These are phyloP conservation scores for Metalampra italica DNA, from an alignment of 2,888 invertebrate genomes.

Conservation along the genomic window DNA sequence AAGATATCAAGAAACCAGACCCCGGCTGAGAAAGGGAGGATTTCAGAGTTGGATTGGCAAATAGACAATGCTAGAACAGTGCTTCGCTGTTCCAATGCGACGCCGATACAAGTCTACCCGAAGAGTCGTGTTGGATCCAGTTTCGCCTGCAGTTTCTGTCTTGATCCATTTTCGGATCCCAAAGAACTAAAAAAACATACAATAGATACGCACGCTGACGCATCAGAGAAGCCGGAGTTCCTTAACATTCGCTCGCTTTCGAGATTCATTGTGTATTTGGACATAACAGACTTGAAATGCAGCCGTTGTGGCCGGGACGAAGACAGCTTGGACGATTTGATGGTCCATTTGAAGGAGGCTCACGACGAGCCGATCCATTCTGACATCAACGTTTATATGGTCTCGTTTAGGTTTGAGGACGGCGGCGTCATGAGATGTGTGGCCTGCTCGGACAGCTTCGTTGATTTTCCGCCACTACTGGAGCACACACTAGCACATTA, in stretches of 20 bases:
- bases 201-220: constrained; percentile 29
- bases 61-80: constrained; percentile 49
- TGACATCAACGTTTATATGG: constrained; percentile 34
- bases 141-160: constrained; percentile 54
- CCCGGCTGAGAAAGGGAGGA: constrained; percentile 14
- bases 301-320: constrained; percentile 28
- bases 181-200: constrained; percentile 47
- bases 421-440: constrained; percentile 25
- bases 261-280: constrained; percentile 47
- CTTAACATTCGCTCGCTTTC: constrained; percentile 40
- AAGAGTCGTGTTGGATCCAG: constrained; percentile 25
- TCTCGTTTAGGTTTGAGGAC: constrained; percentile 40
- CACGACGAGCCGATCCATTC: constrained; percentile 31
- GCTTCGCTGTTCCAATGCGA: constrained; percentile 47
- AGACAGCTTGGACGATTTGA: constrained; percentile 25
- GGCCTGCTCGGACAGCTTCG: constrained; percentile 28
- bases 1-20: constrained; percentile 13
- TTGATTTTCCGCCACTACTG: constrained; percentile 41
- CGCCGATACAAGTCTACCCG: constrained; percentile 41
- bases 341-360: constrained; percentile 28
- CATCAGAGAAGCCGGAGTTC: constrained; percentile 31
- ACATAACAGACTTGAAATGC: constrained; percentile 43
- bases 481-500: constrained; percentile 56
- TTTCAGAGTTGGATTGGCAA: constrained; percentile 50
- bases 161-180: constrained; percentile 42